Base-by-base conservation (phyloP, 2,113 vertebrate species). In the Thamnaconus septentrionalis region DNA sequence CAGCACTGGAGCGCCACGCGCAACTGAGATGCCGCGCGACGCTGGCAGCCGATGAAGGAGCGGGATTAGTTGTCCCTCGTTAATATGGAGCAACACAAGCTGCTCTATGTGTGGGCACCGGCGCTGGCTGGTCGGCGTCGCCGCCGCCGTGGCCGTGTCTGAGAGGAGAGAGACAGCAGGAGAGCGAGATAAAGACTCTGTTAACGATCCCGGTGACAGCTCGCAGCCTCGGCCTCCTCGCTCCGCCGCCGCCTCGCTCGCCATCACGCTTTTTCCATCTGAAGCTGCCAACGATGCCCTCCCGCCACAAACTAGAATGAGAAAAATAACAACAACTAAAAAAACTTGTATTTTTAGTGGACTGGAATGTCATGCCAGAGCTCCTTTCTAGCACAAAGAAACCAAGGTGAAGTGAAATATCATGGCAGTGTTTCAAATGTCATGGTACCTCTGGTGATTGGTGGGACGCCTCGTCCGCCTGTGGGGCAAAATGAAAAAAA, bases 11-110 rank as follows among this genome's bases (percentile, higher is more conserved):
- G 54, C 68, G 54, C 65, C 59, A 52, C 67, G 62, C 57, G 61
- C 9, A 4, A 65, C 64, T 74, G 56, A 74, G 61, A 82, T 70
- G 71, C 64, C 73, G 81, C 73, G 81, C 61, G 69, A 76, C 81
- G 71, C 79, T 86, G 78, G 82, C 78, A 47, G 42, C 59, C 56
- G 78, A 85, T 85, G 87, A 87, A 76, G 83, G 80, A 31, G 41
- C 50, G 64, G 87, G 89, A 89, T 91, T 87, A 91, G 85, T 80
- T 90, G 89, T 88, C 64, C 83, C 76, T 68, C 63, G 55, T 73
- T 70, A 69, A 83, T 80, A 53, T 73, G 66, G 76, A 76, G 64
- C 71, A 83, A 71, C 66, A 59, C 75, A 82, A 83, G 79, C 79
- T 85, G 80, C 76, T 75, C 63, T 79, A 66, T 78, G 71, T 67